Conservation (phyloP, 2,797 vertebrate genomes). For the Phalanger gymnotis region DNA sequence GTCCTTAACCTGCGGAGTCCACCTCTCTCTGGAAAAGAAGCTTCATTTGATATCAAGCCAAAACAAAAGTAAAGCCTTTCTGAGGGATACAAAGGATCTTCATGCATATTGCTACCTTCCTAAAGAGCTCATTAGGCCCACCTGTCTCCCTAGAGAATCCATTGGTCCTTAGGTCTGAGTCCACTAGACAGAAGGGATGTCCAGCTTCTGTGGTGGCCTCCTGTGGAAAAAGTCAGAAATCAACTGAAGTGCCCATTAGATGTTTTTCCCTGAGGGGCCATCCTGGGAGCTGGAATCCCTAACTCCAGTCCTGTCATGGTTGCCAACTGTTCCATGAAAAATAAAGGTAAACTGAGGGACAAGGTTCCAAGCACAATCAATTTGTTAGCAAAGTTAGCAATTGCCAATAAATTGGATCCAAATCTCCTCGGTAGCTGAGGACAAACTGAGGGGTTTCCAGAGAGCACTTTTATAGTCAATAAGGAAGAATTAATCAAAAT, state of each 20-base stretch:
- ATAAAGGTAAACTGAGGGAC: too few relatives aligned
- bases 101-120: too few relatives aligned
- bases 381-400: not conserved
- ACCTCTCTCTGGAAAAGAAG: too few relatives aligned
- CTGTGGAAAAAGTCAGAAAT: not conserved
- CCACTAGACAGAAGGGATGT: not conserved
- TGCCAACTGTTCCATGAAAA: too few relatives aligned
- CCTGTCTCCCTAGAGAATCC: not conserved
- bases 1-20: too few relatives aligned
- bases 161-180: not conserved
- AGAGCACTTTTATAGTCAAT: not conserved
- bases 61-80: too few relatives aligned
- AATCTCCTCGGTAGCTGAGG: not conserved
- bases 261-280: not conserved
- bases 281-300: not conserved
- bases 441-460: not conserved
- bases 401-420: not conserved
- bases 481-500: not conserved
- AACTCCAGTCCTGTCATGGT: not conserved
- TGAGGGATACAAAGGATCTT: too few relatives aligned
- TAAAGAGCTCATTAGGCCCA: not conserved
- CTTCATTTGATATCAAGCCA: too few relatives aligned
- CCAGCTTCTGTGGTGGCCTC: not conserved
- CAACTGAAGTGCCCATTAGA: not conserved
- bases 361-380: not conserved